Base-by-base conservation (phyloP, 2,797 vertebrate species). In the Brachyrhaphis roseni region DNA sequence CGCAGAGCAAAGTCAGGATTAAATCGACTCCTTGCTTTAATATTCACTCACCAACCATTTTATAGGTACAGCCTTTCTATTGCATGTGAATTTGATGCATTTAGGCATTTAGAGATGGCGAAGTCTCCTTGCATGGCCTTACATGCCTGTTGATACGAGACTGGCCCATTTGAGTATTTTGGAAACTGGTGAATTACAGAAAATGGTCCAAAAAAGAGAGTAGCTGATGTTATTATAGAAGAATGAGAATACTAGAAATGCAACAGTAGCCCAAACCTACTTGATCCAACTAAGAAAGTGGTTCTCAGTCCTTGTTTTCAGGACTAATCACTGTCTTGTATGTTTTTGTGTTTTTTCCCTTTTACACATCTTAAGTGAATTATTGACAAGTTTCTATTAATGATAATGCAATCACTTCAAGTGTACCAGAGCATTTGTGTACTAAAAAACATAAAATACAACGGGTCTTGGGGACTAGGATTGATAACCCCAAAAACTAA, bases 1-100 rank as follows among this genome's bases (percentile, higher is more conserved):
- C 43, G 82, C 82, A 89, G 84, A 90, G 64, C 26, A 90, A 84
- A 88, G 55, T 71, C 41, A 28, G 7, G 2, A 45, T 71, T 45
- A 45, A 45, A 28, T 43, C 7, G 5, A n/a, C 45, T 28, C 26
- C 41, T 28, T 18, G 11, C 23, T 45, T 46, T 71, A n/a, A 71
- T 45, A n/a, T 5, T n/a, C 36, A 70, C 5, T 70, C 39, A 70
- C 39, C 20, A 8, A 12, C 62, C 11, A 70, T 20, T 26, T 26
- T 43, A 68, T 41, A 68, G 23, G 66, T 26, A 66, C 62, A 66
- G 20, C 18, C 4, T 34, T 66, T 66, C 59, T 64, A 36, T 36
- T 34, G 31, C 31, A 36, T 59, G 1, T 28, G 11, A 31, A 64
- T 34, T 36, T 34, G 31, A 28, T 64, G 7, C 28, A 36, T 64